A percentile compares a stretch with the other conserved stretches of the same genome.
These are phyloP conservation scores for Cheilosia urbana DNA, from an alignment of 2,888 invertebrate genomes.

Conservation along the genomic window DNA sequence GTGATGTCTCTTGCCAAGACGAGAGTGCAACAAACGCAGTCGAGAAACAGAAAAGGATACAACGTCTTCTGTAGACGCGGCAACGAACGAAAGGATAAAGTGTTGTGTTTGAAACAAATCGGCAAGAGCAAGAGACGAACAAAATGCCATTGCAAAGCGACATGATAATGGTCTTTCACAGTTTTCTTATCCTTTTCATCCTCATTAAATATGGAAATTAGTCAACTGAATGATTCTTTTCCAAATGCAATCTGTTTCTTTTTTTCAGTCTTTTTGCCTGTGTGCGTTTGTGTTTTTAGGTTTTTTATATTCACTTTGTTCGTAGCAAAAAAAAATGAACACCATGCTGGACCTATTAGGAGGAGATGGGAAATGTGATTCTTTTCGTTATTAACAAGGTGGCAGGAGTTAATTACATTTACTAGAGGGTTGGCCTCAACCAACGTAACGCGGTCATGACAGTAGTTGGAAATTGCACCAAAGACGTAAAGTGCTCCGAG, in stretches of 20 bases:
- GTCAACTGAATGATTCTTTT: conserved; percentile 41
- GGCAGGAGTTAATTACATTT: no score
- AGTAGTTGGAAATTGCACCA: no score
- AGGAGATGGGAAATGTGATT: no score
- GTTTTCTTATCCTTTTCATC: conserved; percentile 25
- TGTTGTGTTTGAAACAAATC: conserved; percentile 34
- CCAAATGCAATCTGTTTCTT: conserved; percentile 26
- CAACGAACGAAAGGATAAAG: not conserved
- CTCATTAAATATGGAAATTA: conserved; percentile 41
- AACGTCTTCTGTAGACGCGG: conserved; percentile 3
- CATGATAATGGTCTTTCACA: conserved; percentile 2
- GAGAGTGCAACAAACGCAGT: conserved; percentile 9
- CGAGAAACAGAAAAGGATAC: conserved; percentile 5
- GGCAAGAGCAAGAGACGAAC: not conserved
- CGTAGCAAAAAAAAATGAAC: no score
- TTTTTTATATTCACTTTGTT: not conserved
- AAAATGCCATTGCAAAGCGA: not conserved
- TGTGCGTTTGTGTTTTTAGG: not conserved
- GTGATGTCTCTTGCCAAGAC: not conserved
- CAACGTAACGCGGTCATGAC: no score
- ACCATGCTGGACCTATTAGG: no score
- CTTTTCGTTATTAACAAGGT: no score
- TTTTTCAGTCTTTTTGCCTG: not conserved
- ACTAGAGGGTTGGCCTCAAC: no score
- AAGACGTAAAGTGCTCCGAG: no score